Evolutionary conservation across 2,113 vertebrate species (phyloP).

Genomic region (Prietella phreatophila): DNA sequence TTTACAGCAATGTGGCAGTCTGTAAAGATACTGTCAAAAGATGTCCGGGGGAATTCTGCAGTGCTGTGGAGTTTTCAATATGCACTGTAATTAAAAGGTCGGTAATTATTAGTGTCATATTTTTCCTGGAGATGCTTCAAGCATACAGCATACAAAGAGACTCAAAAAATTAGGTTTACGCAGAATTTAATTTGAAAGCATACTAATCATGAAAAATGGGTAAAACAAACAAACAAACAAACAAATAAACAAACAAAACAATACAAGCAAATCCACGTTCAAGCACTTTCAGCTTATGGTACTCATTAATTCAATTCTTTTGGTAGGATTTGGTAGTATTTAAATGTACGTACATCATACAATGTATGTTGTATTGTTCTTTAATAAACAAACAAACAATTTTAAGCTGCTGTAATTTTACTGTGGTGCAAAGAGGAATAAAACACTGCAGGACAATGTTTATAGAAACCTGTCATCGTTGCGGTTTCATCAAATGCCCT

Average conservation of each 20-base stretch:
- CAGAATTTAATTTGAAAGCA: not conserved
- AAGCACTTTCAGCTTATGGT: not conserved
- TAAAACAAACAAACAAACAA: not conserved
- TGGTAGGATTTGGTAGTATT: not conserved
- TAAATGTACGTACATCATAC: not conserved
- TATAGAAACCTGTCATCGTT: not conserved
- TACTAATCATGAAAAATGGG: not conserved
- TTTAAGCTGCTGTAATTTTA: not conserved
- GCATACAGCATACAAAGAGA: not conserved
- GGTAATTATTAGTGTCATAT: not conserved
- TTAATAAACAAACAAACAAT: not conserved
- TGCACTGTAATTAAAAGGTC: not conserved
- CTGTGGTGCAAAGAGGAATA: not conserved
- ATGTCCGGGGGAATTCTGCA: not conserved
- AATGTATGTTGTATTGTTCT: not conserved
- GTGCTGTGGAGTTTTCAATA: not conserved
- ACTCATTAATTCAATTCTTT: not conserved
- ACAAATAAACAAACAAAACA: no score
- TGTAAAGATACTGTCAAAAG: not conserved
- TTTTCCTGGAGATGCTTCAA: not conserved
- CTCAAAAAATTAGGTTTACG: no score
- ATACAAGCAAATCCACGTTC: not conserved
- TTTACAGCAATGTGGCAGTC: not conserved
- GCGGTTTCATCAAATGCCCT: not conserved
- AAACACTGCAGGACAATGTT: not conserved